Conservation (phyloP, 23 tunicate genomes). For the Ascidia mentula region DNA sequence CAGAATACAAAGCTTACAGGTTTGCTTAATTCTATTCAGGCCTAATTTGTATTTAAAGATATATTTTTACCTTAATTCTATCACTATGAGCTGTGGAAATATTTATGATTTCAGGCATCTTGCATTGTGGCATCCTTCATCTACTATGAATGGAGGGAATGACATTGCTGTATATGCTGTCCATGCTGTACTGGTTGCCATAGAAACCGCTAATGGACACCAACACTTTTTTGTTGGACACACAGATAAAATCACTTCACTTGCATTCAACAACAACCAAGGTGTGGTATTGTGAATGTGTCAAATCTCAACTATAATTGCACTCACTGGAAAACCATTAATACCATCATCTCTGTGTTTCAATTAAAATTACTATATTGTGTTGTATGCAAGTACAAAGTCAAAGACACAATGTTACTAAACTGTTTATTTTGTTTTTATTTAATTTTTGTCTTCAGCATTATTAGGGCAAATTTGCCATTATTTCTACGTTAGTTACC, state of each 20-base stretch:
- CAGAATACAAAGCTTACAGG: conserved; percentile 27
- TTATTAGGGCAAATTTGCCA: neutral
- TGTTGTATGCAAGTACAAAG: neutral
- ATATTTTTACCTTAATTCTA: neutral
- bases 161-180: conserved; percentile 83
- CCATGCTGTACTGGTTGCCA: conserved; percentile 76
- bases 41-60: neutral
- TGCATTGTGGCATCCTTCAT: conserved; percentile 74
- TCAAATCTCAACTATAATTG: no score
- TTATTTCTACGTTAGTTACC: neutral
- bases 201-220: conserved; percentile 57
- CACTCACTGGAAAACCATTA: no score
- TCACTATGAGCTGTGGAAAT: neutral
- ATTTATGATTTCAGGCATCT: conserved; percentile 28
- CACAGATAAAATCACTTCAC: conserved; percentile 60
- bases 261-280: conserved; percentile 52
- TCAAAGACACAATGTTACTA: no score
- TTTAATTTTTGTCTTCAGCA: neutral
- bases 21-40: neutral
- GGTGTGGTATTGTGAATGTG: no score
- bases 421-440: no score
- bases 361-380: no score
- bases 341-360: no score
- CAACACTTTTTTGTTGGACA: conserved; percentile 92
- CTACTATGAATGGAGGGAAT: conserved; percentile 39